Evolutionary conservation across 2,113 vertebrate genomes (phyloP).

Genomic region (Pogona vitticeps): DNA sequence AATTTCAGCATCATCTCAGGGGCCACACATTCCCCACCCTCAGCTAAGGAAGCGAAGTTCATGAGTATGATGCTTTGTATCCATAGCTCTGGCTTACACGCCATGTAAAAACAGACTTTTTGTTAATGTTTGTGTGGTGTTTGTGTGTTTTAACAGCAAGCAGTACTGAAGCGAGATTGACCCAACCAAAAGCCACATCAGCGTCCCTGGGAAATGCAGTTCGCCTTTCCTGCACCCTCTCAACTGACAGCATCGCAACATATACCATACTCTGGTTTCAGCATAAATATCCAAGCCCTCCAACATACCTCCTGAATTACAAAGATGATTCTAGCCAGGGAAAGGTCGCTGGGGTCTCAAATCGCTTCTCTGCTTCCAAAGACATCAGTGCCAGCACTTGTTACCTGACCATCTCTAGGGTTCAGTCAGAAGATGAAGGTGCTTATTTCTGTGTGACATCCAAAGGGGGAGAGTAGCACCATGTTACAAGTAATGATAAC

Average conservation of each 20-base stretch:
- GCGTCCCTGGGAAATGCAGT: neutral
- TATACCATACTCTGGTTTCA: neutral
- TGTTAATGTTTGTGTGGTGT: neutral
- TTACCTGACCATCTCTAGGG: constrained; percentile 12
- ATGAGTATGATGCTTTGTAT: neutral
- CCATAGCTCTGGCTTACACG: neutral
- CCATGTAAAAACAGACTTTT: neutral
- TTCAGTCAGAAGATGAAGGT: neutral
- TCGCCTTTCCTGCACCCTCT: constrained; percentile 28
- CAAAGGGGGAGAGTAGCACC: neutral
- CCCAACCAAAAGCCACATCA: neutral
- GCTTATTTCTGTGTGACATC: constrained; percentile 8
- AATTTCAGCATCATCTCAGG: neutral
- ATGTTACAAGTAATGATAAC: neutral
- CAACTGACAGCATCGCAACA: neutral
- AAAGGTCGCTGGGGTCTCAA: neutral
- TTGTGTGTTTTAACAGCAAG: neutral
- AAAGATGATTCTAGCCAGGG: neutral
- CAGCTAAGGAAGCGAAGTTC: neutral
- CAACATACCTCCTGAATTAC: neutral
- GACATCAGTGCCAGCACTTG: neutral
- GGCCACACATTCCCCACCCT: neutral
- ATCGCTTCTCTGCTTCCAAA: constrained; percentile 24
- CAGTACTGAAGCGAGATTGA: neutral
- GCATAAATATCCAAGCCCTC: neutral